phyloP scores from a whole-genome alignment of 1,140 invertebrate genomes.

The Pectinophora gossypiella region DNA sequence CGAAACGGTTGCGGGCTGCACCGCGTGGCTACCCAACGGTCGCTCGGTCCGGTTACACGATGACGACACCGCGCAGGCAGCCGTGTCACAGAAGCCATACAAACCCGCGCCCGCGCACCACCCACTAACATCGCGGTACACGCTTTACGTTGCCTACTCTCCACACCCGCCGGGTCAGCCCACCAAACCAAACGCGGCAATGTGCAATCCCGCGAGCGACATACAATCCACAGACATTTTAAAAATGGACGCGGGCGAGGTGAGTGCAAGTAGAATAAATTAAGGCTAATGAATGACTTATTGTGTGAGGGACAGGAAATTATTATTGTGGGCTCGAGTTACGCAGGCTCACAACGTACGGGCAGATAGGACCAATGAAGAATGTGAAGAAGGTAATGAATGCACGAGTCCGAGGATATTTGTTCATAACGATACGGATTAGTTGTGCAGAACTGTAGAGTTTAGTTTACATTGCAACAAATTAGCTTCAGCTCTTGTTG shows the following conservation, averaged over 20 bases:
- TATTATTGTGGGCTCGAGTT: slow-evolving; percentile 59
- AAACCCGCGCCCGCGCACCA: slow-evolving; percentile 25
- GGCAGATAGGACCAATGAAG: neutral
- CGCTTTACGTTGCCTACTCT: slow-evolving; percentile 34
- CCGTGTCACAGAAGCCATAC: slow-evolving; percentile 59
- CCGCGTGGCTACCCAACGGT: slow-evolving; percentile 19
- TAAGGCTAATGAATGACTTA: slow-evolving; percentile 73
- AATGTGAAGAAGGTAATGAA: too few relatives aligned
- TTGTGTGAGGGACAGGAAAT: slow-evolving; percentile 66
- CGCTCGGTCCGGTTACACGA: slow-evolving; percentile 36
- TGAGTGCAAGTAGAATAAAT: slow-evolving; percentile 66
- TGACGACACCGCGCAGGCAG: slow-evolving; percentile 63
- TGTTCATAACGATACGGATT: too few relatives aligned
- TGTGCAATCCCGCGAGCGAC: slow-evolving; percentile 11
- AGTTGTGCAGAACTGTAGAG: too few relatives aligned
- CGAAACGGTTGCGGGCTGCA: too few relatives aligned
- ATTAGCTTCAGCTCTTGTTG: too few relatives aligned
- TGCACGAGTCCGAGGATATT: too few relatives aligned
- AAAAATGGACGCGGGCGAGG: too few relatives aligned
- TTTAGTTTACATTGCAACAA: too few relatives aligned
- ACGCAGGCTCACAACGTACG: slow-evolving; percentile 18
- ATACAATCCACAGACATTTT: too few relatives aligned
- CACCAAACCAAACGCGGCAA: neutral
- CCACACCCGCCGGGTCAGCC: slow-evolving; percentile 2
- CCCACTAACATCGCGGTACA: slow-evolving; percentile 19